Evolutionary conservation across 2,113 vertebrate species (phyloP).

Genomic region (Aegithalos caudatus): DNA sequence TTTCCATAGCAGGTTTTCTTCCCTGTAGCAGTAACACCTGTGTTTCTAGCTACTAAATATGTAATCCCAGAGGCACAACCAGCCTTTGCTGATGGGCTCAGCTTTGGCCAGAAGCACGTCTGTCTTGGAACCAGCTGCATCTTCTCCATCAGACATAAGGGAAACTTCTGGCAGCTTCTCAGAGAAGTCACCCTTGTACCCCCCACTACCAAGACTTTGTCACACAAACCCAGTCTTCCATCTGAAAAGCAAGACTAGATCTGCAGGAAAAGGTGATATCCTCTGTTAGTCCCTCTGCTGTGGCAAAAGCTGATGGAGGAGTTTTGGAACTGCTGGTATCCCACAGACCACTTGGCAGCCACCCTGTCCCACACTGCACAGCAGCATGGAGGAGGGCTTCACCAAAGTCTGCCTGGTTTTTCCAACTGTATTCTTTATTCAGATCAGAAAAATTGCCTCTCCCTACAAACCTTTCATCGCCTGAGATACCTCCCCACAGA

Average conservation of each 20-base stretch:
- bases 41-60: background rate
- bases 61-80: background rate
- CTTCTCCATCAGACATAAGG: fast-evolving
- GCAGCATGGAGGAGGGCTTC: background rate
- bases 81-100: background rate
- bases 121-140: fast-evolving
- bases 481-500: background rate
- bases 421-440: background rate
- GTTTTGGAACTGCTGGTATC: fast-evolving
- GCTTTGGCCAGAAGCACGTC: background rate
- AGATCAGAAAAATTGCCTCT: background rate
- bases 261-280: background rate
- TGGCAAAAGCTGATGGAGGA: background rate
- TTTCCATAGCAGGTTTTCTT: background rate
- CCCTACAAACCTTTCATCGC: background rate
- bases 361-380: fast-evolving
- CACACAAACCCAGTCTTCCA: background rate
- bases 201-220: background rate
- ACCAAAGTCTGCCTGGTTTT: background rate
- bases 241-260: background rate
- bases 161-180: background rate
- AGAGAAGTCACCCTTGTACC: background rate
- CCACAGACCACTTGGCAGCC: fast-evolving
- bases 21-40: background rate
- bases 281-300: background rate